Evolutionary conservation across 1,140 invertebrate genomes (phyloP), one percentile per base, ranked within the genome.

Genomic region (Listronotus oregonensis): DNA sequence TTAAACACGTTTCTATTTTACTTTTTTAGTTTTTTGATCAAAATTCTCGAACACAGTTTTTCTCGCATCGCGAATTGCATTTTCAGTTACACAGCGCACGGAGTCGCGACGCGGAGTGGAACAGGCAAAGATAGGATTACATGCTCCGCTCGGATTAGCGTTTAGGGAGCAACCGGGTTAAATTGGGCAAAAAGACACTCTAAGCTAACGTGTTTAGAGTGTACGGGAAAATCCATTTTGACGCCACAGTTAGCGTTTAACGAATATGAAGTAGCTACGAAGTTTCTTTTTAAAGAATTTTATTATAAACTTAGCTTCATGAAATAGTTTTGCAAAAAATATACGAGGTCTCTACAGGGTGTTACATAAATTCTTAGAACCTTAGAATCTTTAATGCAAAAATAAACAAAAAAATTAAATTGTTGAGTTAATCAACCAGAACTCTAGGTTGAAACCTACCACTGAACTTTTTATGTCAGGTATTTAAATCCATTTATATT

Each of bases 71-170:
- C 12, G 9, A 17, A 14, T 5, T 47, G 44, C 44, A 47, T 21
- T 47, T 46, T 21, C 49, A 51, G 27, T 18, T 51, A 51, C 39
- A 54, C 51, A 31, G 18, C 51, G 31, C 39, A 56, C 39, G 17
- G 18, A 21, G 14, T 56, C 40, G 54, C 54, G 54, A 17, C 39
- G 14, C 32, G 8, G 21, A 56, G 37, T 43, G 54, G 40, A 56
- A 56, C 54, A 43, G 40, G 54, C 18, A 56, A 56, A 56, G 54
- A 56, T 56, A 56, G 54, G 54, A 56, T 56, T 56, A 56, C 54
- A 56, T 43, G 54, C 54, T 56, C 7, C 18, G 32, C 37, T 34
- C 17, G 54, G 54, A 56, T 56, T 56, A 56, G 40, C 54, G 54
- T 56, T 56, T 18, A 21, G 40, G 39, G 40, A 43, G 54, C 37